Evolutionary conservation across 2,888 invertebrate genomes (phyloP), one percentile per base, ranked within the genome.

Genomic region (Drosophila diplacantha): DNA sequence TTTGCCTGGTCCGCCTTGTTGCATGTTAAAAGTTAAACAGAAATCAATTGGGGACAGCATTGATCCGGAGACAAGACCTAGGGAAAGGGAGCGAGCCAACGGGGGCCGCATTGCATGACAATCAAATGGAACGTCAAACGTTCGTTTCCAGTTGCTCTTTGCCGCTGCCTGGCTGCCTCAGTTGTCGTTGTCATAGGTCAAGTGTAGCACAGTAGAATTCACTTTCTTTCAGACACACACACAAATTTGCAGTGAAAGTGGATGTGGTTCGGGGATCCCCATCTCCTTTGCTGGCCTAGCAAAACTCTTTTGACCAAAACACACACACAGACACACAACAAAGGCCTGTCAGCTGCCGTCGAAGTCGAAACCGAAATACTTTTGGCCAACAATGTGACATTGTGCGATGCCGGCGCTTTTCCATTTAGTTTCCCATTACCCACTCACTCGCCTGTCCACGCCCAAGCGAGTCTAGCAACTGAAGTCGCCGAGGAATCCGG

Each of bases 31-130:
- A 80, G 80, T 77, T 77, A 75, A 78, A 73, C 75, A 73, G 51
- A 81, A 81, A 77, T 79, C 79, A 82, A 81, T 81, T 81, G 81
- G 75, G 81, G 81, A 77, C 81, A 82, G 66, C 75, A 81, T 81
- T 82, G 81, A 81, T 81, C 81, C 82, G 73, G 46, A 26, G 67
- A 52, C 61, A 53, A 65, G 52, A 46, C 44, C 44, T 34, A 41
- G 34, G 51, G 39, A 39, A 51, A 55, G 47, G 60, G 54, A 43
- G 39, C 14, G 32, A 44, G 61, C 37, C 20, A 41, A 29, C 18
- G 8, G 55, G 38, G 59, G 35, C 24, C 39, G 37, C 68, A 59
- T 78, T 75, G 75, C 79, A 75, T 80, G 80, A 67, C 80, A 80
- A 79, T 81, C 81, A 80, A 81, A 72, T 66, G 72, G 76, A 79